These are phyloP conservation scores for Nilaparvata lugens DNA, from an alignment of 1,140 invertebrate species.

Conservation along the genomic window DNA sequence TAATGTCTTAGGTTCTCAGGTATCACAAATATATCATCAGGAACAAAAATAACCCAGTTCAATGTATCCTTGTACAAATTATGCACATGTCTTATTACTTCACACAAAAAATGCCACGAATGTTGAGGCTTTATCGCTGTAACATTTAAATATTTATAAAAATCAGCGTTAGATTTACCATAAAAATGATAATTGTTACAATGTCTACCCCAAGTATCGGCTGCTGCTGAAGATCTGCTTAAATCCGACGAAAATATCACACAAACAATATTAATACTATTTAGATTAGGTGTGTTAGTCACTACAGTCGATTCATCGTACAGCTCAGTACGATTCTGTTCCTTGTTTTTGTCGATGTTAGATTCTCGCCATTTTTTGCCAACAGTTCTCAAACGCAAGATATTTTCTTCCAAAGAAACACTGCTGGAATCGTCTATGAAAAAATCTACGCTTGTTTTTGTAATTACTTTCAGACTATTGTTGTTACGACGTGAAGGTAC, in stretches of 20 bases:
- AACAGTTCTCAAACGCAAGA: not conserved
- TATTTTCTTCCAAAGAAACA: not conserved
- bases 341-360: not conserved
- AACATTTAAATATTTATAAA: not conserved
- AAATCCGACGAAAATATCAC: not conserved
- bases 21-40: not conserved
- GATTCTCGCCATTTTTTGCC: not conserved
- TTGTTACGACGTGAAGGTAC: no score
- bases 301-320: not conserved
- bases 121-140: not conserved
- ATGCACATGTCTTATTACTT: not conserved
- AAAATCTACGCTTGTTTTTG: no score
- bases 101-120: slow-evolving; percentile 1
- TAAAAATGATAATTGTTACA: not conserved
- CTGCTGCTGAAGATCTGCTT: not conserved
- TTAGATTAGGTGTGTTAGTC: not conserved
- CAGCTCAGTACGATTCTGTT: not conserved
- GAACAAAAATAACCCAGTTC: not conserved
- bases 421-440: not conserved
- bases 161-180: not conserved
- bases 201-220: not conserved
- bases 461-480: no score
- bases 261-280: not conserved
- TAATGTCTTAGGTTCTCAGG: not conserved
- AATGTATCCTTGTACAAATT: not conserved